phyloP scores from a whole-genome alignment of 2,797 vertebrate genomes.

The Gambelia wislizenii region DNA sequence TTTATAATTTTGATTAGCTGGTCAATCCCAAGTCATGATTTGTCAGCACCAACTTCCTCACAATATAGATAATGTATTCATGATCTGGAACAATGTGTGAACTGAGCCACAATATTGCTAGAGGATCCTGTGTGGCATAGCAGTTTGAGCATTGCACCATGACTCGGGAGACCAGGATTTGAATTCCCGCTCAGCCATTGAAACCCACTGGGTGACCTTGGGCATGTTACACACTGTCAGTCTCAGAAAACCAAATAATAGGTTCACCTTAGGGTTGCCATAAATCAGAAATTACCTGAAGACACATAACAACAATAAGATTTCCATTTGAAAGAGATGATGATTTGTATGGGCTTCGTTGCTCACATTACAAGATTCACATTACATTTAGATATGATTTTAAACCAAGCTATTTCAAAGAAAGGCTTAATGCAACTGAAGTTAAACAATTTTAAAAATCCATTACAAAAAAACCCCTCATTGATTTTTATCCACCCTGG shows the following conservation, averaged over 20 bases:
- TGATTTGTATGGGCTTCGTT: not conserved
- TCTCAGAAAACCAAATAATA: too few relatives aligned
- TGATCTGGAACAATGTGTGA: not conserved
- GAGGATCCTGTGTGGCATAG: not conserved
- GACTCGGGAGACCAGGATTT: too few relatives aligned
- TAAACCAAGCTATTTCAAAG: not conserved
- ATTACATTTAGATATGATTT: not conserved
- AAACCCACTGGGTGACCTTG: too few relatives aligned
- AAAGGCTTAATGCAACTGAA: not conserved
- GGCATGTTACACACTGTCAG: too few relatives aligned
- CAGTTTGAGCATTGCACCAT: too few relatives aligned
- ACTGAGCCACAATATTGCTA: not conserved
- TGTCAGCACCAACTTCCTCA: too few relatives aligned
- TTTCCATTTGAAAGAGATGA: not conserved
- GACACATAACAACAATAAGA: too few relatives aligned
- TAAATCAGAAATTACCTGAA: too few relatives aligned
- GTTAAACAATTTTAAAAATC: not conserved
- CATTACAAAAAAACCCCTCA: not conserved
- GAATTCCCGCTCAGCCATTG: too few relatives aligned
- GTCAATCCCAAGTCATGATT: too few relatives aligned
- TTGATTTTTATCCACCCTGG: constrained; percentile 14
- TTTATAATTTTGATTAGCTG: not conserved
- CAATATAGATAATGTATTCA: not conserved
- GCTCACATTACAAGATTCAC: not conserved
- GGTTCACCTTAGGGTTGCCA: too few relatives aligned